Evolutionary conservation across 2,797 vertebrate genomes (phyloP).

Genomic region (Scarus forsteni): DNA sequence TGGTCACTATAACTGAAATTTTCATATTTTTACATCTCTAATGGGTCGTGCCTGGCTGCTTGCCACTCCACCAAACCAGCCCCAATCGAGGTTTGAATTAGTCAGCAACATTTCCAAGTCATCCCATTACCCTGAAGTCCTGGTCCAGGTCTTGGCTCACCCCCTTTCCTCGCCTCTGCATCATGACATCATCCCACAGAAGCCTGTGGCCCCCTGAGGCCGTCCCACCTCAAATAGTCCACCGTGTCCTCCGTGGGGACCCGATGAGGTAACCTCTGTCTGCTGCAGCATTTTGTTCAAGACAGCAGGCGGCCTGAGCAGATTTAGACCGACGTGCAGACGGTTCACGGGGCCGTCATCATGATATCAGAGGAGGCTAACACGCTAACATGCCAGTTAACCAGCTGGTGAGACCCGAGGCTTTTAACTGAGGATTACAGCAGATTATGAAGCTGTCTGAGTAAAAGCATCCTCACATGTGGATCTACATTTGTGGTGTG

Average conservation of each 20-base stretch:
- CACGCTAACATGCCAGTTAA: neutral
- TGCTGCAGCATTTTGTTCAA: slow-evolving; percentile 41
- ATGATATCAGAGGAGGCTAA: neutral
- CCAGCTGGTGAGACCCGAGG: neutral
- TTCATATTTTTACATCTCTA: too few relatives aligned
- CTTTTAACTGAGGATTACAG: neutral
- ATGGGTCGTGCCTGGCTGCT: too few relatives aligned
- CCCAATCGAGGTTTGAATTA: too few relatives aligned
- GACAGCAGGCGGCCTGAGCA: slow-evolving; percentile 23
- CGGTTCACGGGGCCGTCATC: neutral
- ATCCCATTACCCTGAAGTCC: neutral
- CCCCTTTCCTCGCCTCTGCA: slow-evolving; percentile 1
- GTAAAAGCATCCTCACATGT: neutral
- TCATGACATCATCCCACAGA: slow-evolving; percentile 24
- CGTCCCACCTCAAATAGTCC: slow-evolving; percentile 13
- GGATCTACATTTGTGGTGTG: slow-evolving; percentile 44
- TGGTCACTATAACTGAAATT: too few relatives aligned
- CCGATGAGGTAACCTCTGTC: slow-evolving; percentile 42
- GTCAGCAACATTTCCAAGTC: neutral
- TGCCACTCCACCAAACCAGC: too few relatives aligned
- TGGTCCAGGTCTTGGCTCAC: neutral
- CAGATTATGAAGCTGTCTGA: too few relatives aligned
- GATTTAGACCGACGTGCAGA: neutral
- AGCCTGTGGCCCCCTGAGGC: slow-evolving; percentile 24
- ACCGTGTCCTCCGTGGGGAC: slow-evolving; percentile 40